These are phyloP conservation scores for Cheiracanthium punctorium DNA, from an alignment of 2,888 invertebrate species.

Conservation along the genomic window DNA sequence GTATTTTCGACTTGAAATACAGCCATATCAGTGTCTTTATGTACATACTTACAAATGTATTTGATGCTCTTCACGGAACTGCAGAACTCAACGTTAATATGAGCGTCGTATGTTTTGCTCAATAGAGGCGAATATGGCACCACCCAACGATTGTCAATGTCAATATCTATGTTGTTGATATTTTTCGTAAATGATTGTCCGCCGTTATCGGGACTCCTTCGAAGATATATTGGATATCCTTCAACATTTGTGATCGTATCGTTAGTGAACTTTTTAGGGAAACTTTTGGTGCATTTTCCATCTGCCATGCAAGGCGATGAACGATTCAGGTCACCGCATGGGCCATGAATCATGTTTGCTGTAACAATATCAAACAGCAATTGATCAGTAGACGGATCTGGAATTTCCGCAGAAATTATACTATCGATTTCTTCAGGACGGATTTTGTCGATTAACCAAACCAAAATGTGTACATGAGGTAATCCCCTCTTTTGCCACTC, in stretches of 20 bases:
- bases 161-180: neutral
- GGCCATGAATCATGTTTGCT: neutral
- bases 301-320: slow-evolving; percentile 28
- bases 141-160: slow-evolving; percentile 5
- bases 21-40: neutral
- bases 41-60: slow-evolving; percentile 27
- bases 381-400: neutral
- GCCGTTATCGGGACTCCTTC: slow-evolving; percentile 32
- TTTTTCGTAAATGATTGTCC: slow-evolving; percentile 27
- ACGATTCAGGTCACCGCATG: neutral
- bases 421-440: neutral
- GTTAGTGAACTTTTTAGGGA: slow-evolving; percentile 17
- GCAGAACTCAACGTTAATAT: slow-evolving; percentile 23
- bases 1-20: too few species aligned
- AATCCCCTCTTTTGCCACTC: slow-evolving; percentile 15
- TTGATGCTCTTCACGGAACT: slow-evolving; percentile 5
- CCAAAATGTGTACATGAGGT: slow-evolving; percentile 1
- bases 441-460: neutral
- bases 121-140: neutral
- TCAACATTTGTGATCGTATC: slow-evolving; percentile 35
- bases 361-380: slow-evolving; percentile 4
- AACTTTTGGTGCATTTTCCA: slow-evolving; percentile 37
- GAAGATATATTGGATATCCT: slow-evolving; percentile 40
- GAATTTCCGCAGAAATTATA: slow-evolving; percentile 14
- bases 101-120: slow-evolving; percentile 1